Percentiles rank a stretch among this genome's conserved stretches.
Evolutionary conservation across 1,140 invertebrate genomes (phyloP).

Genomic region (Halesus radiatus): DNA sequence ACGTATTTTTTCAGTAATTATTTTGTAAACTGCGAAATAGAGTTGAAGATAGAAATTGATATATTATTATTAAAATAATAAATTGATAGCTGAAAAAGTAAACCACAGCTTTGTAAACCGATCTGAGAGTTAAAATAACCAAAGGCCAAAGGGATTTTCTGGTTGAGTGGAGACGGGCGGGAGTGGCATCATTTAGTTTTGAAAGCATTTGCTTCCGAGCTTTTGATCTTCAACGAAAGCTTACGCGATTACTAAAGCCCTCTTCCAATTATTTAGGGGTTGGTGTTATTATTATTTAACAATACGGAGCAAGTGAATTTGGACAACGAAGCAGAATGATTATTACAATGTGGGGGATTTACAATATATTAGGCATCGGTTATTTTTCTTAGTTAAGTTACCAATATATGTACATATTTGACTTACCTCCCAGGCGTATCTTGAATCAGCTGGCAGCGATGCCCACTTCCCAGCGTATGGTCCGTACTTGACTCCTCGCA

Average conservation of each 20-base stretch:
- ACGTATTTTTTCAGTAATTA: too few species aligned
- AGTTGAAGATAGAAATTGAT: too few species aligned
- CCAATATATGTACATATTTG: not conserved
- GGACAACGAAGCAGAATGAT: not conserved
- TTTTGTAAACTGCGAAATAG: too few species aligned
- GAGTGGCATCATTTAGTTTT: slow-evolving; percentile 39
- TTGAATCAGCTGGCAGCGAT: slow-evolving; percentile 44
- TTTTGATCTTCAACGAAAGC: slow-evolving; percentile 24
- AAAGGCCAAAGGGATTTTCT: slow-evolving; percentile 40
- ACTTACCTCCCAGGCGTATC: slow-evolving; percentile 57
- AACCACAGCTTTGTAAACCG: not conserved
- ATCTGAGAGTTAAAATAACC: not conserved
- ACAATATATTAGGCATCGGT: too few species aligned
- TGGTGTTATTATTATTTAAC: slow-evolving; percentile 13
- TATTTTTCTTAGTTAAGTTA: too few species aligned
- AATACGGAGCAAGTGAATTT: not conserved
- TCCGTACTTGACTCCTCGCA: slow-evolving; percentile 51
- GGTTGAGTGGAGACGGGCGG: slow-evolving; percentile 5
- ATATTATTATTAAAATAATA: too few species aligned
- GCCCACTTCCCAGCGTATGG: slow-evolving; percentile 56
- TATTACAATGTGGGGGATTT: not conserved
- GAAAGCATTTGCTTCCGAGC: slow-evolving; percentile 16
- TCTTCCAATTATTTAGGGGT: slow-evolving; percentile 25
- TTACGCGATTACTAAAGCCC: slow-evolving; percentile 26
- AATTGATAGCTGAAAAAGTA: not conserved